A percentile compares a stretch with the other conserved stretches of the same genome.
These are phyloP conservation scores for Siniperca obscura DNA, from an alignment of 2,797 vertebrate species.

Conservation along the genomic window DNA sequence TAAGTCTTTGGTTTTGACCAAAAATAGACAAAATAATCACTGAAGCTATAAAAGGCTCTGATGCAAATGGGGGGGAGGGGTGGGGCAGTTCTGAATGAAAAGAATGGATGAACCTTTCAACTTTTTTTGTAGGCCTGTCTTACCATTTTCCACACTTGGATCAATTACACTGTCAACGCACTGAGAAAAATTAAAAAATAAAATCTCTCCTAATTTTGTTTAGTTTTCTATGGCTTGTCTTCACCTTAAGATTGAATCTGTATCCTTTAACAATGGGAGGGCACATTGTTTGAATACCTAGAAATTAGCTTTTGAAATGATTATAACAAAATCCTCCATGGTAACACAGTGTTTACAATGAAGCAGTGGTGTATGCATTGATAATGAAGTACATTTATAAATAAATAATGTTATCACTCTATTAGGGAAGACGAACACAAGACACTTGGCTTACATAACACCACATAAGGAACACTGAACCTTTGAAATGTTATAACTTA, in stretches of 20 bases:
- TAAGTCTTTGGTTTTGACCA: slow-evolving; percentile 1
- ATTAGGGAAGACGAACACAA: background rate
- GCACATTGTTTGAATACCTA: background rate
- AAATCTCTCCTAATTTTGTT: background rate
- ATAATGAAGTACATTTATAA: background rate
- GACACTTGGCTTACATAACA: background rate
- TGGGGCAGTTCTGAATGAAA: too few species aligned
- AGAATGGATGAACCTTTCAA: background rate
- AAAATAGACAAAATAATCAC: slow-evolving; percentile 27
- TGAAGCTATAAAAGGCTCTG: background rate
- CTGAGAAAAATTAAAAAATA: background rate
- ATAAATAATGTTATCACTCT: background rate
- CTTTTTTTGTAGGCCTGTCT: background rate
- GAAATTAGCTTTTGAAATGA: background rate
- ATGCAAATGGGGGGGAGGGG: background rate
- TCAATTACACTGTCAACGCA: background rate
- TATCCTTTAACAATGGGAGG: background rate
- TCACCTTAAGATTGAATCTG: background rate
- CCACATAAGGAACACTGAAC: background rate
- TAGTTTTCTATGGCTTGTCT: background rate
- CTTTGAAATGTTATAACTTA: background rate
- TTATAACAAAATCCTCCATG: background rate
- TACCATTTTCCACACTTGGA: background rate
- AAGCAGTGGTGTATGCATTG: background rate
- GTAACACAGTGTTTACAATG: background rate